phyloP scores from a whole-genome alignment of 2,113 vertebrate species.

The Rhabdornis inornatus region DNA sequence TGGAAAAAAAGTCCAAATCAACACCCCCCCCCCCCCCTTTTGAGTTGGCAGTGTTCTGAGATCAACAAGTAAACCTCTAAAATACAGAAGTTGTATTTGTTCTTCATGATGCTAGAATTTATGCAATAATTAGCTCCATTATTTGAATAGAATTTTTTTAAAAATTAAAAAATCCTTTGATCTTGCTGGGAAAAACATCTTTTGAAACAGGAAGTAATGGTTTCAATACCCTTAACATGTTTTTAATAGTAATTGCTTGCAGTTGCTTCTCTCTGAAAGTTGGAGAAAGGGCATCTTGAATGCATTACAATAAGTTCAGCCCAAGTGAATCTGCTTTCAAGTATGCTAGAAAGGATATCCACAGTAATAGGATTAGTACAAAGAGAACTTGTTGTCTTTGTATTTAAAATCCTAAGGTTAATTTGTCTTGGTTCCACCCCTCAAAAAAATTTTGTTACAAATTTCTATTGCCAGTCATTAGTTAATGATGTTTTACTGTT shows the following conservation, averaged over 20 bases:
- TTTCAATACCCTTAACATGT: neutral
- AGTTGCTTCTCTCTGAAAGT: neutral
- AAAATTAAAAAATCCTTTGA: neutral
- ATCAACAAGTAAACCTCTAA: neutral
- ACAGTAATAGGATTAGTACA: constrained; percentile 27
- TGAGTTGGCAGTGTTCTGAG: neutral
- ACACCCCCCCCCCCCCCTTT: neutral
- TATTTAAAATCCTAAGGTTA: constrained; percentile 13
- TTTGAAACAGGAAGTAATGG: neutral
- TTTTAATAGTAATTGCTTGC: neutral
- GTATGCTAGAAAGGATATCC: neutral
- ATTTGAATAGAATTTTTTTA: neutral
- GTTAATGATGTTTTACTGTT: constrained; percentile 41
- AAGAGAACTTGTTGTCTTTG: neutral
- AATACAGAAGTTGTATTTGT: neutral
- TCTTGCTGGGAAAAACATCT: neutral
- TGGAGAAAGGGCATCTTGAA: neutral
- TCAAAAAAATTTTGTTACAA: constrained; percentile 47
- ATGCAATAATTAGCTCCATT: neutral
- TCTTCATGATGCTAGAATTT: neutral
- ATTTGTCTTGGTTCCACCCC: constrained; percentile 44
- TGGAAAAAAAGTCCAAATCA: neutral
- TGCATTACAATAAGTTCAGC: neutral
- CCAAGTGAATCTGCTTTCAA: neutral
- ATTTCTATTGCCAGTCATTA: constrained; percentile 51